These are phyloP conservation scores for Bergia sp. DNA, from an alignment of 92 coral and sea anemone genomes.

Conservation along the genomic window DNA sequence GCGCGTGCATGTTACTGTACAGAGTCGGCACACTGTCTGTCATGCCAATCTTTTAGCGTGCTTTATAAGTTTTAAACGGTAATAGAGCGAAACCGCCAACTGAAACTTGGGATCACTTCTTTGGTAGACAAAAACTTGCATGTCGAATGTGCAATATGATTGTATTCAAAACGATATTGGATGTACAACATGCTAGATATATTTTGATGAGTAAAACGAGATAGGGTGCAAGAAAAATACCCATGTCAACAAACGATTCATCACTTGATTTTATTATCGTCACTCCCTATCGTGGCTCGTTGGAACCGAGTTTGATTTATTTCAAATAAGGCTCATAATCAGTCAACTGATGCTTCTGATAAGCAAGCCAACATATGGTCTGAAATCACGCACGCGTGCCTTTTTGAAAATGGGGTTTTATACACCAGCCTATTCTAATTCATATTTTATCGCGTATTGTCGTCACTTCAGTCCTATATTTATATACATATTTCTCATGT, in stretches of 20 bases:
- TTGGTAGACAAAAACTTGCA: background rate
- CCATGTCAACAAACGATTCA: background rate
- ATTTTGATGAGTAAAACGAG: background rate
- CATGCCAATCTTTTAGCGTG: background rate
- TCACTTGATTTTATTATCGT: background rate
- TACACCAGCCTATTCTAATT: background rate
- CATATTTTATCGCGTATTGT: slow-evolving; percentile 10
- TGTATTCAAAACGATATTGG: background rate
- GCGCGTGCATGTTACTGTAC: background rate
- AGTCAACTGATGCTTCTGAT: background rate
- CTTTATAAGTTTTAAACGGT: background rate
- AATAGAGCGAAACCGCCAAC: background rate
- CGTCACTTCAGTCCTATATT: background rate
- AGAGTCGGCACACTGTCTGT: background rate
- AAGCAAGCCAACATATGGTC: background rate
- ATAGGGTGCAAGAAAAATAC: background rate
- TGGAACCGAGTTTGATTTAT: background rate
- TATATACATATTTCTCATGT: background rate
- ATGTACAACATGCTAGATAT: background rate
- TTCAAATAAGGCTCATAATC: background rate
- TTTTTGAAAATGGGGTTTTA: background rate
- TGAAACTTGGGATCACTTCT: background rate
- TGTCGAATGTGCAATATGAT: background rate
- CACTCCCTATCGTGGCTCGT: background rate
- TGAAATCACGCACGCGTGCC: slow-evolving; percentile 1